These are phyloP conservation scores for Eucidaris tribuloides DNA, from an alignment of 35 echinoderm and acorn worm genomes.

Conservation along the genomic window DNA sequence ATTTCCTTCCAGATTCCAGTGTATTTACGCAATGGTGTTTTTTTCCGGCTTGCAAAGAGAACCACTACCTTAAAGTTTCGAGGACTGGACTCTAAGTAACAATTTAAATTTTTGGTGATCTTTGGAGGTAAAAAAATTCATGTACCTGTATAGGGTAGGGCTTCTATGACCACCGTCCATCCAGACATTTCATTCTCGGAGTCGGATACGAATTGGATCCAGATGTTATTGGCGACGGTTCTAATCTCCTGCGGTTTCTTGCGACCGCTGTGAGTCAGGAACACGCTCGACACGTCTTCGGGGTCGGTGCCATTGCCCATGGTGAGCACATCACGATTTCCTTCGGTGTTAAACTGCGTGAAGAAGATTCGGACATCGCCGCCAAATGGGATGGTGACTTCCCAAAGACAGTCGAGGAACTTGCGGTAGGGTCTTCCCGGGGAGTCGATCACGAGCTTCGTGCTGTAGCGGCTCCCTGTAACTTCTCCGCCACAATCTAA, in stretches of 20 bases:
- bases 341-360: slow-evolving; percentile 61
- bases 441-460: slow-evolving; percentile 59
- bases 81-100: no score
- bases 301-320: slow-evolving; percentile 67
- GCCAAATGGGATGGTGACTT: slow-evolving; percentile 52
- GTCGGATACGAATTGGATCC: slow-evolving; percentile 70
- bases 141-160: slow-evolving; percentile 58
- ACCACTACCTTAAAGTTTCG: no score
- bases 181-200: slow-evolving; percentile 38
- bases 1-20: not conserved
- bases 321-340: slow-evolving; percentile 45
- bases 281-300: slow-evolving; percentile 13
- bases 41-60: not conserved
- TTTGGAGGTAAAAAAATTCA: not conserved
- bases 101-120: not conserved
- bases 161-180: slow-evolving; percentile 36
- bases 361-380: slow-evolving; percentile 45
- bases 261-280: slow-evolving; percentile 32
- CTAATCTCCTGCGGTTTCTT: slow-evolving; percentile 22
- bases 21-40: not conserved
- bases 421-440: slow-evolving; percentile 27
- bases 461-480: not conserved
- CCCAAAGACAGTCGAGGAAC: slow-evolving; percentile 61
- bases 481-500: slow-evolving; percentile 61
- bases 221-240: slow-evolving; percentile 24